Evolutionary conservation across 2,797 vertebrate species (phyloP), one percentile per base, ranked within the genome.

Genomic region (Pseudopleuronectes americanus): DNA sequence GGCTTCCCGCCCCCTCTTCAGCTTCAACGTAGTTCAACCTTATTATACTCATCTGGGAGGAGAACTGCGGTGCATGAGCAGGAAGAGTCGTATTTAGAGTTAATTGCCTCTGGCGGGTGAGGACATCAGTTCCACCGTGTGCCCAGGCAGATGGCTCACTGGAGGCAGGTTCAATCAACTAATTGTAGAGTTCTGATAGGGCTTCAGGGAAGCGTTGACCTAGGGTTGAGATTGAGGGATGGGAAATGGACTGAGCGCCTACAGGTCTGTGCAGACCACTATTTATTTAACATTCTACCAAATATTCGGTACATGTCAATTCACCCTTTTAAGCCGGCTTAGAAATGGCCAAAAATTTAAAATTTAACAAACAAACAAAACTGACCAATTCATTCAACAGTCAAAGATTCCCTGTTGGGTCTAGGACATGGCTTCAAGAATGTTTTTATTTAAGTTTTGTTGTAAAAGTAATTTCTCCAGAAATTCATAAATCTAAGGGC

Each of bases 81-180:
- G 61, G 71, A 69, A 79, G 77, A 87, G 84, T 78, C 63, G 64
- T 85, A 86, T 87, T 88, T 88, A 70, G 85, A 92, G 86, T 91
- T 91, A 90, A 92, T 92, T 90, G 88, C 87, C 88, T 92, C 79
- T 84, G 83, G 89, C 86, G 85, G 90, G 87, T 90, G 91, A 91
- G 89, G 84, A 90, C 84, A 92, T 89, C 84, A 84, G 87, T 92
- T 90, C 84, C 84, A 89, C 56, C 41, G 51, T 81, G 82, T 81
- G 85, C 84, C 72, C 85, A 68, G 82, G 76, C 83, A 88, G 88
- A 88, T 84, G 82, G 80, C 80, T 81, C 84, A 82, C 80, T 66
- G 68, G 79, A 86, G 89, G 85, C 80, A 74, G 77, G 84, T 87
- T 89, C 90, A 90, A 90, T 92, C 84, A 86, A 84, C 86, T 84